Evolutionary conservation across 2,888 invertebrate genomes (phyloP).

Genomic region (Aradus depressus): DNA sequence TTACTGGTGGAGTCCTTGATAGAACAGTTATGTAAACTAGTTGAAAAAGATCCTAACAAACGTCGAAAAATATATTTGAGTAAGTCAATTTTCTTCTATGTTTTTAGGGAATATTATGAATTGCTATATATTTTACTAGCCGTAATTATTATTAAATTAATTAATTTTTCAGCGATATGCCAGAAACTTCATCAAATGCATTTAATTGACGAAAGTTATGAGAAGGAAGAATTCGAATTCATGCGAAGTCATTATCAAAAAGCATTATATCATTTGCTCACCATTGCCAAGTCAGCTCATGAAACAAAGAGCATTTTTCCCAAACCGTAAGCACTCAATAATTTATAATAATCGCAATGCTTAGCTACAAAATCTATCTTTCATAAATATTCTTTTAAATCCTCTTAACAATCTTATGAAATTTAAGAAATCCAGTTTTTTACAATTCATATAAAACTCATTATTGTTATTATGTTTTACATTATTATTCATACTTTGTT

Average conservation of each 20-base stretch:
- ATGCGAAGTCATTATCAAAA: conserved; percentile 56
- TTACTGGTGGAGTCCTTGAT: conserved; percentile 58
- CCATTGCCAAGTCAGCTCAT: conserved; percentile 43
- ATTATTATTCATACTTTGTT: too few species aligned
- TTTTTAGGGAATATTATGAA: background rate
- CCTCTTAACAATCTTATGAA: too few species aligned
- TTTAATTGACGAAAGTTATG: conserved; percentile 57
- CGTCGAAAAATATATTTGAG: conserved; percentile 51
- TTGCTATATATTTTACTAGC: background rate
- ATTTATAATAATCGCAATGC: too few species aligned
- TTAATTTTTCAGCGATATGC: conserved; percentile 44
- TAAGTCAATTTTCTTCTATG: conserved; percentile 27
- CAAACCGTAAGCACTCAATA: too few species aligned
- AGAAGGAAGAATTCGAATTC: conserved; percentile 56
- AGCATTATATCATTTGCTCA: conserved; percentile 52
- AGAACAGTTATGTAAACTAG: conserved; percentile 52
- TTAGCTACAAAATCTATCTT: too few species aligned
- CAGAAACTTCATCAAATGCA: conserved; percentile 55
- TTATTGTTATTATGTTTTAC: too few species aligned
- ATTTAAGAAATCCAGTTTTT: too few species aligned
- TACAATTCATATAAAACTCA: too few species aligned
- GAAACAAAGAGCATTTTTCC: too few species aligned
- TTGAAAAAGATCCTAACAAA: conserved; percentile 48
- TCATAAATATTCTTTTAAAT: too few species aligned
- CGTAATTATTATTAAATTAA: background rate